Evolutionary conservation across 2,888 invertebrate genomes (phyloP), one percentile per base, ranked within the genome.

Genomic region (Lycia hirtaria): DNA sequence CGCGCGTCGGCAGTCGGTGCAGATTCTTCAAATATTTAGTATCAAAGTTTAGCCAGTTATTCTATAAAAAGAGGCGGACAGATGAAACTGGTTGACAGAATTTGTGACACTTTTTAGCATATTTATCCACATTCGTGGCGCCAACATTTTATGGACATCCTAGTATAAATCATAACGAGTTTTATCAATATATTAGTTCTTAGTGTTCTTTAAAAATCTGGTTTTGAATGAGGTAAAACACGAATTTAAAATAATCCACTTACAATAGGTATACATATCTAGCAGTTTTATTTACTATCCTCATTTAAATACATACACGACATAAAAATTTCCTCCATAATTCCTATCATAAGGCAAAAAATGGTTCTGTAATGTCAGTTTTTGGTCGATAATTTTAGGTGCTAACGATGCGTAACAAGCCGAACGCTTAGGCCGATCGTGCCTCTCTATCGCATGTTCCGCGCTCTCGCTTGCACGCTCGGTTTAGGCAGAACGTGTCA

Each of bases 121-220:
- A 19, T 30, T 30, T 28, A 19, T 30, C 17, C 12, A 44, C 20
- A 44, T 12, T 12, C 30, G 6, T 51, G 51, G 41, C 51, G 51
- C 51, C 51, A 51, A 24, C 51, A 19, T 37, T 33, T 10, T 37
- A 45, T 20, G 33, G 7, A 33, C 33, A 51, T 30, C 44, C 30
- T 30, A 32, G 10, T 41, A 41, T 41, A 26, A 41, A 41, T 26
- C 41, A 41, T 14, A 41, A 26, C 24, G 12, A 41, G 26, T 41
- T 41, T 41, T 5, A 12, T 7, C 22, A 7, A 38, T 6, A 22
- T 6, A 22, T 38, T 20, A 7, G 12, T 3, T 22, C 4, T 7
- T 12, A 9, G n/a, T n/a, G n/a, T 22, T 12, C 4, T 4, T 35
- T 35, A 9, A 9, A 9, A 17, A 35, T 35, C 35, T 19, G 0